Evolutionary conservation across 2,797 vertebrate genomes (phyloP).

Genomic region (Eurystomus glaucurus): DNA sequence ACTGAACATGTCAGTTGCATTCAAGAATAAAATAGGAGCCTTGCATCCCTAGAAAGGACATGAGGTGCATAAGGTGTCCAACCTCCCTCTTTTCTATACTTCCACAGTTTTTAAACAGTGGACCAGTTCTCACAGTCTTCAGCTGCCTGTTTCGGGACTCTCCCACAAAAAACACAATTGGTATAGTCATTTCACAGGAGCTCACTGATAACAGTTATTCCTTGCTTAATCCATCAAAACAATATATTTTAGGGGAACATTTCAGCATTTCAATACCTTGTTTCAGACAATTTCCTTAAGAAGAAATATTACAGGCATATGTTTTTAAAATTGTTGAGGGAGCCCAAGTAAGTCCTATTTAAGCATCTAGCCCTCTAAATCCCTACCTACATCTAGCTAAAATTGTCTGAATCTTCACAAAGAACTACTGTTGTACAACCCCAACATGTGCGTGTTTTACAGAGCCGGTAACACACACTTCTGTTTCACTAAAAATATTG

Average conservation of each 20-base stretch:
- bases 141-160: not conserved
- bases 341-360: not conserved
- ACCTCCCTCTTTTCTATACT: not conserved
- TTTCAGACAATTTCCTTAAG: not conserved
- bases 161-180: not conserved
- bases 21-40: not conserved
- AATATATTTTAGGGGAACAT: not conserved
- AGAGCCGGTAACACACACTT: not conserved
- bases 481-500: not conserved
- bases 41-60: not conserved
- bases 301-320: accelerated
- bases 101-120: not conserved
- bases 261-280: not conserved
- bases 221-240: not conserved
- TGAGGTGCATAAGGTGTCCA: not conserved
- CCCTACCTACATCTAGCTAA: not conserved
- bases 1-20: not conserved
- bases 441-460: not conserved
- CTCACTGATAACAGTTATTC: not conserved
- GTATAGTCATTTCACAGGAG: not conserved
- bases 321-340: not conserved
- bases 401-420: not conserved
- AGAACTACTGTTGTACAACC: not conserved
- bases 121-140: not conserved
- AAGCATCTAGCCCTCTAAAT: not conserved